Percentiles rank a stretch among this genome's conserved stretches.
Evolutionary conservation across 2,797 vertebrate species (phyloP).

Genomic region (Gila robusta): DNA sequence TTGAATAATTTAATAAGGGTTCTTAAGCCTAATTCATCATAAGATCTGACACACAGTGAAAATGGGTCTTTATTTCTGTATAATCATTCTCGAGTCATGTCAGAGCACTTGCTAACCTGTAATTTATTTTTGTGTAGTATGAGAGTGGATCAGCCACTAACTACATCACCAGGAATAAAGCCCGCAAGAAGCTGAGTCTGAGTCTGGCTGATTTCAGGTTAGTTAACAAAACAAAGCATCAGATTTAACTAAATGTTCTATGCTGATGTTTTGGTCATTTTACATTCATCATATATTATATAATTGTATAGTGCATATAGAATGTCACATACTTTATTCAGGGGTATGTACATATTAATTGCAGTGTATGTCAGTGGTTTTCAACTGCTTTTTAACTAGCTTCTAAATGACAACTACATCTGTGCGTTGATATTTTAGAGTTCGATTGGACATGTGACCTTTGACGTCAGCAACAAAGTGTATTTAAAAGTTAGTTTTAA

Average conservation of each 20-base stretch:
- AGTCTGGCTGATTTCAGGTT: slow-evolving; percentile 96
- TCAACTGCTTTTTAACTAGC: not conserved
- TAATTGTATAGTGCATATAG: not conserved
- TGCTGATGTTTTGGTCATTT: not conserved
- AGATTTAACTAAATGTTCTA: not conserved
- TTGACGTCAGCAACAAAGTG: not conserved
- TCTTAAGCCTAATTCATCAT: not conserved
- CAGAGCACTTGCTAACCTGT: not conserved
- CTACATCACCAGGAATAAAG: slow-evolving; percentile 96
- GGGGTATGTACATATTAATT: not conserved
- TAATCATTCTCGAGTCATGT: not conserved
- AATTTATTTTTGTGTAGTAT: slow-evolving; percentile 75
- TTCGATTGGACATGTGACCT: not conserved
- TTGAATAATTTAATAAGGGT: not conserved
- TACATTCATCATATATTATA: not conserved
- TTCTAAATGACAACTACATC: not conserved
- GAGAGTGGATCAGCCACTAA: slow-evolving; percentile 92
- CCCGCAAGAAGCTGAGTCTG: slow-evolving; percentile 93
- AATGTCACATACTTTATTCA: no score
- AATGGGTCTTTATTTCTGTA: not conserved
- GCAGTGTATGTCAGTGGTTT: not conserved
- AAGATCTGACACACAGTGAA: not conserved
- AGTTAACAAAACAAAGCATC: not conserved
- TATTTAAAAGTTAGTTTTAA: not conserved
- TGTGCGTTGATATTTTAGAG: not conserved